These are phyloP conservation scores for Drosophila funebris DNA, from an alignment of 1,140 invertebrate species.

Conservation along the genomic window DNA sequence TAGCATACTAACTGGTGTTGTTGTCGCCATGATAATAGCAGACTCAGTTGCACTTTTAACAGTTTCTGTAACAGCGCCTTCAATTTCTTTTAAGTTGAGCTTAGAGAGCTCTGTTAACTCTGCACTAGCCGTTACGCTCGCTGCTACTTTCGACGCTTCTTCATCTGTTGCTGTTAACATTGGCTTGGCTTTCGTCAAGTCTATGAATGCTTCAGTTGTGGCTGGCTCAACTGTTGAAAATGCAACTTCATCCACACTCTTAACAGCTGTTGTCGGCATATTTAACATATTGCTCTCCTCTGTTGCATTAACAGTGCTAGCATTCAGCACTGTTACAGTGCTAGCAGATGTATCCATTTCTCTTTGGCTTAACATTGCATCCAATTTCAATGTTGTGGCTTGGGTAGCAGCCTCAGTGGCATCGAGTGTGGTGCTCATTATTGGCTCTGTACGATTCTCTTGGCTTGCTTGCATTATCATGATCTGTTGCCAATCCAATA, in stretches of 20 bases:
- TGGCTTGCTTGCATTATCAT: slow-evolving; percentile 46
- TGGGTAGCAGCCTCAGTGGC: slow-evolving; percentile 55
- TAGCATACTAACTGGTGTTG: slow-evolving; percentile 19
- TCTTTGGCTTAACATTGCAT: background rate
- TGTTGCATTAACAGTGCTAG: background rate
- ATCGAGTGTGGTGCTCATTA: slow-evolving; percentile 57
- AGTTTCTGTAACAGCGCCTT: background rate
- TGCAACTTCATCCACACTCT: background rate
- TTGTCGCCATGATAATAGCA: background rate
- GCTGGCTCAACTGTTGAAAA: background rate
- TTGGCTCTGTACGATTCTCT: slow-evolving; percentile 54
- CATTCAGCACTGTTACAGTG: slow-evolving; percentile 13
- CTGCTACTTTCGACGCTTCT: background rate
- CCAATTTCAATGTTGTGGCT: slow-evolving; percentile 42
- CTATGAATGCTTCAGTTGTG: background rate
- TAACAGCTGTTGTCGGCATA: background rate
- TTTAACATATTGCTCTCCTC: background rate
- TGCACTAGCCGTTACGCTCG: background rate
- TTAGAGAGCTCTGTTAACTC: background rate
- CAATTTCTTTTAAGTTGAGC: background rate
- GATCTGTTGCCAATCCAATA: slow-evolving; percentile 76
- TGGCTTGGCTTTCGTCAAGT: background rate
- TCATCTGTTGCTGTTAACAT: slow-evolving; percentile 10
- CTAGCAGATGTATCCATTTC: slow-evolving; percentile 15
- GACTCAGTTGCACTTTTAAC: background rate